Evolutionary conservation across 1,140 invertebrate species (phyloP), one percentile per base, ranked within the genome.

Genomic region (Druon quercuslanigerum): DNA sequence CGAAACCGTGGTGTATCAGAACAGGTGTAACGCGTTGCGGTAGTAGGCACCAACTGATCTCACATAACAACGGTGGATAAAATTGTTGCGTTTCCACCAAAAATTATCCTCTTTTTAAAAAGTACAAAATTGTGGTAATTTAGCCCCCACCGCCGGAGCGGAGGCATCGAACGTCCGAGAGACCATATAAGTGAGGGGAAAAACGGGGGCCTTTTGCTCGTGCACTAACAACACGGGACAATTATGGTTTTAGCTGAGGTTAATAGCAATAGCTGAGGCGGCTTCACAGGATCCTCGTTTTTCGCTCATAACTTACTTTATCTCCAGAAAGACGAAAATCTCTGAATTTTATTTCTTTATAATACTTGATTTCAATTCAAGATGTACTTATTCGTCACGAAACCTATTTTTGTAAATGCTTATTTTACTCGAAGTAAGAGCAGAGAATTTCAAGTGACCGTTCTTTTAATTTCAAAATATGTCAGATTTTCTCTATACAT

Each of bases 31-130:
- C 88, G 85, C 89, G 87, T 83, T 86, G 87, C 86, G 82, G 82
- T 85, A 89, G 88, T 89, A 90, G 87, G 84, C 87, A 86, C 86
- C 86, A 88, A 90, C 89, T 90, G 89, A 90, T 89, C 88, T 88
- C 88, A 86, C 85, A 88, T 89, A 89, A 89, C 88, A 88, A 89
- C 87, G 86, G 79, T 85, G 87, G 88, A 89, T 89, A 89, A 90
- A 90, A 90, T 90, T 90, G 87, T 89, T 90, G 88, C 87, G 88
- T 90, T 90, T 90, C 88, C 86, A 90, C 89, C 89, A 89, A 90
- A 90, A 90, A 89, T 90, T 88, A 90, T 89, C 87, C 84, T 87
- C 88, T 85, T 86, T 84, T 87, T 79, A 88, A 88, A 89, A 90
- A 90, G 87, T 89, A 89, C 87, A 87, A 90, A 90, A 89, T 89